Evolutionary conservation across 2,113 vertebrate species (phyloP).

Genomic region (Talpa occidentalis): DNA sequence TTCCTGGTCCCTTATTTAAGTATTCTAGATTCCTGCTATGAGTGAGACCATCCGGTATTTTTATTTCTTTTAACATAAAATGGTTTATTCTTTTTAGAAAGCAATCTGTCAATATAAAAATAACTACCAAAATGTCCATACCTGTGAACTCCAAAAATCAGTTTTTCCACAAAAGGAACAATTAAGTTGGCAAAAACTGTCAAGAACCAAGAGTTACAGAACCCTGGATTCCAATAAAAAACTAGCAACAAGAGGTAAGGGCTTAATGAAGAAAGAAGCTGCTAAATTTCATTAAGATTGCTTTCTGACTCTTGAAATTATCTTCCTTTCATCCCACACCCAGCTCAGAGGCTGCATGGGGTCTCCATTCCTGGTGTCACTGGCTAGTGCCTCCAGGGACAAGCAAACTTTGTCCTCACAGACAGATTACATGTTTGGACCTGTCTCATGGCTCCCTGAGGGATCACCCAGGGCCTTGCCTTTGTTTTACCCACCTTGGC

Average conservation of each 20-base stretch:
- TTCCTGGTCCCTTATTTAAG: no score
- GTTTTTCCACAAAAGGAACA: not conserved
- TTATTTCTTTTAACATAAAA: no score
- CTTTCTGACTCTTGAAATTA: not conserved
- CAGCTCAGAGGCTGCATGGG: not conserved
- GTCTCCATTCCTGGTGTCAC: not conserved
- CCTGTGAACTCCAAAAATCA: not conserved
- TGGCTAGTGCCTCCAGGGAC: not conserved
- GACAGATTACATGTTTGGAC: not conserved
- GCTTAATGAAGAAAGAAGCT: not conserved
- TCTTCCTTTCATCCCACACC: accelerated
- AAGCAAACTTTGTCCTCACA: not conserved
- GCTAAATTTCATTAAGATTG: not conserved
- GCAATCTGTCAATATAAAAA: not conserved
- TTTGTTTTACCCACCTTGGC: not conserved
- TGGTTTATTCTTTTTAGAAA: not conserved
- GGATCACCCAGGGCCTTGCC: not conserved
- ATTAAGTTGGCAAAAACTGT: not conserved
- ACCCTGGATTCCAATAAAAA: not conserved
- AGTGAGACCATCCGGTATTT: no score
- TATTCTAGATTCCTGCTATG: no score
- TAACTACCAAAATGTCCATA: not conserved
- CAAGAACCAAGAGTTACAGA: not conserved
- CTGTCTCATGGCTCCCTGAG: not conserved
- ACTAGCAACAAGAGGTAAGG: not conserved